Base-by-base conservation (phyloP, 2,888 invertebrate genomes). In the Andrena minutula region DNA sequence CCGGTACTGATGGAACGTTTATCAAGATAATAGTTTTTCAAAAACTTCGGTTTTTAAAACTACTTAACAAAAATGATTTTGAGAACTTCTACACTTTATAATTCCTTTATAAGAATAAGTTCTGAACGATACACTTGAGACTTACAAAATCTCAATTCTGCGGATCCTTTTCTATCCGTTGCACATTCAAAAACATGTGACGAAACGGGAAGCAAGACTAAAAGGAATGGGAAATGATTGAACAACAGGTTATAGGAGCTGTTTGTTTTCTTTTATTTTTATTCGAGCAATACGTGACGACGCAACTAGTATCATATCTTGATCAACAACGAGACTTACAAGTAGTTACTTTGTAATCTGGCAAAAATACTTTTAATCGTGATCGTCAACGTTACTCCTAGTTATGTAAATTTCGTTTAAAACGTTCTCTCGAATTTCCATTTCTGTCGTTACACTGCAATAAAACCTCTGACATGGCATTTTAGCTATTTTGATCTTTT, bases 191-290 rank as follows among this genome's bases (percentile, higher is more conserved):
- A 8, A 30, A n/a, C 2, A 47, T 3, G 20, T 16, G n/a, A 16
- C 8, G 30, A 41, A 26, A 26, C 7, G 26, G 0, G 8, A 23
- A 35, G 20, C 8, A 26, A 10, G 3, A 6, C 23, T 61, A 49
- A n/a, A 49, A 26, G 12, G 16, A 20, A 7, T 3, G 53, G 20
- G 32, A 10, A 64, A 63, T 53, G 1, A 53, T 16, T 1, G 32
- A 60, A 73, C 1, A 0, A 23, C 8, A n/a, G 8, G 16, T 41
- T 66, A 32, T 51, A 69, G 58, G 51, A 64, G 61, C 72, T 65
- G 23, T 69, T 60, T 32, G 28, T 53, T 32, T 71, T 56, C 63
- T 87, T 86, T 87, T 85, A 85, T 85, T 12, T 41, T n/a, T 41
- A 65, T 74, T 64, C 53, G 28, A 51, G 65, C 74, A 86, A 82